Conservation (phyloP, 2,797 vertebrate genomes). For the Alcedo atthis region DNA sequence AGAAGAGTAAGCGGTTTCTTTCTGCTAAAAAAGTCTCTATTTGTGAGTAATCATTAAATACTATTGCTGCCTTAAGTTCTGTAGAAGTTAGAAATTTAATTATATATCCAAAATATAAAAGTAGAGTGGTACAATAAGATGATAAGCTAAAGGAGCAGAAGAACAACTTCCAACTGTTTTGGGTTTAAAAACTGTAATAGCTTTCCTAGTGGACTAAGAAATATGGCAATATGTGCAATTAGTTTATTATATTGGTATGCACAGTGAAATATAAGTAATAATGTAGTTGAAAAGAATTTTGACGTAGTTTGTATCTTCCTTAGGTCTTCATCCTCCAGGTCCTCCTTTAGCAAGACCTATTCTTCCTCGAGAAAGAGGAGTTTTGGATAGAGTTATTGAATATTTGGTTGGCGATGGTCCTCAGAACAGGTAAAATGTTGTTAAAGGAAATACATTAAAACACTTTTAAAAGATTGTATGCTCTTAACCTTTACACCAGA, state of each 20-base stretch:
- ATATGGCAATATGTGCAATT: not conserved
- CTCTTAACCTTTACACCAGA: not conserved
- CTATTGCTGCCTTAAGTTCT: not conserved
- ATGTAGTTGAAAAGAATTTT: not conserved
- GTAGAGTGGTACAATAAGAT: not conserved
- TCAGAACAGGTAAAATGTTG: constrained; percentile 91
- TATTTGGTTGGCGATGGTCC: constrained; percentile 98
- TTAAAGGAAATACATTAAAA: not conserved
- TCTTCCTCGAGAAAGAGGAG: constrained; percentile 91
- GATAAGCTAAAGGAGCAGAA: not conserved
- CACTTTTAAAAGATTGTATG: not conserved
- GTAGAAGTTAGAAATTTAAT: not conserved
- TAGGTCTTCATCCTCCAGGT: constrained; percentile 96
- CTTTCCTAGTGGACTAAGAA: not conserved
- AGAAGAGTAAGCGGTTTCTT: not conserved
- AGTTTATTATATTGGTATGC: not conserved
- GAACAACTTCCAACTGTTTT: not conserved
- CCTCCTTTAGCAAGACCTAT: constrained; percentile 94
- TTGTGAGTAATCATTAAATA: not conserved
- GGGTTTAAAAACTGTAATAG: not conserved
- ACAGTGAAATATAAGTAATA: not conserved
- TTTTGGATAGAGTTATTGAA: constrained; percentile 94
- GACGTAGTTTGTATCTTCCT: constrained; percentile 11
- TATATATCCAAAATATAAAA: not conserved
- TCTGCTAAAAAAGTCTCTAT: not conserved